These are phyloP conservation scores for Zelleria hepariella DNA, from an alignment of 2,888 invertebrate species.

Conservation along the genomic window DNA sequence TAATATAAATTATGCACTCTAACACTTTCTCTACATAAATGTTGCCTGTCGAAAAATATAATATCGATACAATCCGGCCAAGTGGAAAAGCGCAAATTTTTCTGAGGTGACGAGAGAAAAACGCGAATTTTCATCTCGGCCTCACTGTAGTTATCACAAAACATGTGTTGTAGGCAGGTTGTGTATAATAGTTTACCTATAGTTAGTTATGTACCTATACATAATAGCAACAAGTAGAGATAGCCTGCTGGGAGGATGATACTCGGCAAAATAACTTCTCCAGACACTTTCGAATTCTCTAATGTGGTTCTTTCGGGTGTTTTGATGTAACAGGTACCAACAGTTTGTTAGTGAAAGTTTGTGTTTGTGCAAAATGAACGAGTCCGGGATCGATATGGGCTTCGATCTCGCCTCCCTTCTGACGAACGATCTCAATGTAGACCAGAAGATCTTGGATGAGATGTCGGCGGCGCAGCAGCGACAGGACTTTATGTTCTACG, in stretches of 20 bases:
- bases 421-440: conserved; percentile 65
- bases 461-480: conserved; percentile 68
- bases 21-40: conserved; percentile 1
- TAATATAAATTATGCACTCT: conserved; percentile 3
- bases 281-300: conserved; percentile 39
- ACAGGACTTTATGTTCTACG: conserved; percentile 76
- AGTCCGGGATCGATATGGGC: conserved; percentile 76
- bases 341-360: conserved; percentile 43
- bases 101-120: not conserved
- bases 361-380: conserved; percentile 71
- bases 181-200: not conserved
- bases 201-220: conserved; percentile 24
- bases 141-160: conserved; percentile 39
- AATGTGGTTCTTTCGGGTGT: conserved; percentile 38
- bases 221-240: conserved; percentile 58
- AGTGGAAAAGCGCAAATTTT: not conserved
- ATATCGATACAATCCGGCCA: conserved; percentile 6
- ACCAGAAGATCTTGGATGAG: conserved; percentile 68
- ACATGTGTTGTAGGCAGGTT: conserved; percentile 17
- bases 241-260: conserved; percentile 63
- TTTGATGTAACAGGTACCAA: conserved; percentile 24
- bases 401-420: conserved; percentile 74
- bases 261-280: conserved; percentile 40
- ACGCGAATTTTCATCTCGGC: conserved; percentile 14
- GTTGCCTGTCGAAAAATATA: conserved; percentile 6